Conservation (phyloP, 1,140 invertebrate species). For the Lepidurus arcticus region DNA sequence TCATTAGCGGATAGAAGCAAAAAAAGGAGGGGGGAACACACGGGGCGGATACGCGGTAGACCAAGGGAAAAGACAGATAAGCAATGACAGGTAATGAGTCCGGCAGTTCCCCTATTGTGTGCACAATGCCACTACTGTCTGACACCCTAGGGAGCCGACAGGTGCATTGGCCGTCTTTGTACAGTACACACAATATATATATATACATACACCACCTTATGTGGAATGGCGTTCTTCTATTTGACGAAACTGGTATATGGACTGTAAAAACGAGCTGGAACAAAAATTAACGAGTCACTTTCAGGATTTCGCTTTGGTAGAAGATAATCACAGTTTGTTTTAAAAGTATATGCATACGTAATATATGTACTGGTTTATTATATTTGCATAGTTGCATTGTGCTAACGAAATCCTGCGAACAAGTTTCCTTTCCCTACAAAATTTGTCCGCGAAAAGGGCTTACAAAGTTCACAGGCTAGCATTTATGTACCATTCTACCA, state of each 20-base stretch:
- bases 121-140: slow-evolving; percentile 18
- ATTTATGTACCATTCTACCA: no score
- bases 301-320: neutral
- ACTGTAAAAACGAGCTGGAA: neutral
- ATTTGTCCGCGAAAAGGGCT: no score
- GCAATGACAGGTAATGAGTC: slow-evolving; percentile 21
- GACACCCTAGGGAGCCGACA: slow-evolving; percentile 20
- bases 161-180: slow-evolving; percentile 17
- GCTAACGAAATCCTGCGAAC: no score
- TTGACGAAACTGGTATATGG: neutral
- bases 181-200: neutral
- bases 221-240: neutral
- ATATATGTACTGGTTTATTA: no score
- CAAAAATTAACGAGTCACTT: neutral
- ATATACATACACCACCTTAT: neutral
- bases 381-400: no score
- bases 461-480: no score
- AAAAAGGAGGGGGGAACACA: neutral
- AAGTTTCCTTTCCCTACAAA: no score
- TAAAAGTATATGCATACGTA: no score
- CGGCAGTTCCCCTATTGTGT: slow-evolving; percentile 20
- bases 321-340: neutral
- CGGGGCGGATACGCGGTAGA: neutral
- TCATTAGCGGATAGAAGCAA: slow-evolving; percentile 4
- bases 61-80: slow-evolving; percentile 17